Base-by-base conservation (phyloP, 2,797 vertebrate genomes). In the Oreonectes daqikongensis region DNA sequence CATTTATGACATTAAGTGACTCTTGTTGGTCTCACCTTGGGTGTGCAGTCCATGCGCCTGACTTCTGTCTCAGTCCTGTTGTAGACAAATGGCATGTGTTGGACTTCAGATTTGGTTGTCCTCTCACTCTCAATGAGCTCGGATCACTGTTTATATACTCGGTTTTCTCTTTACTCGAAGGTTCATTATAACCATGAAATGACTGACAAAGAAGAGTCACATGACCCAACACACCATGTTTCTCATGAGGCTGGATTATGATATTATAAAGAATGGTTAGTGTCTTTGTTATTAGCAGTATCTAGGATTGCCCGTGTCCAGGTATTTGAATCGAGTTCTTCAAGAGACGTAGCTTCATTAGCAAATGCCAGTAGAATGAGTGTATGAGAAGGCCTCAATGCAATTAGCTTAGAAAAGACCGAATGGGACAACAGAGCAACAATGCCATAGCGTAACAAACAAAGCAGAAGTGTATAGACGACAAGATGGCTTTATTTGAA, bases 221-320 rank as follows among this genome's bases (percentile, higher is more conserved):
- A 42, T 55, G 2, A 32, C 52, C 32, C 14, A 20, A n/a, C 59
- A 79, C 70, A 28, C 55, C 71, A 7, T 11, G 64, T 26, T 81
- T 87, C 77, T 78, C 85, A 84, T 85, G 55, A 75, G 44, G 52
- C 68, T 59, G 65, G 46, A 50, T 69, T 74, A 59, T 77, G 38
- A 70, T 30, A 72, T 66, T 26, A 24, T 50, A 65, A 2, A 1
- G 15, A 35, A 70, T 52, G 70, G 28, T 83, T 88, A 53, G 46
- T 44, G 59, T 67, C n/a, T n/a, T n/a, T n/a, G n/a, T n/a, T 60
- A 93, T 93, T 89, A 89, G 81, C 15, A 42, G 30, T 46, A 52
- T 18, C 22, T 26, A 24, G 69, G 28, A 72, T 72, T 81, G 80
- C 76, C n/a, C 20, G 79, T 82, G 74, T 79, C 74, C 69, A 77